These are phyloP conservation scores for Chromis chromis DNA, from an alignment of 2,797 vertebrate species.

Conservation along the genomic window DNA sequence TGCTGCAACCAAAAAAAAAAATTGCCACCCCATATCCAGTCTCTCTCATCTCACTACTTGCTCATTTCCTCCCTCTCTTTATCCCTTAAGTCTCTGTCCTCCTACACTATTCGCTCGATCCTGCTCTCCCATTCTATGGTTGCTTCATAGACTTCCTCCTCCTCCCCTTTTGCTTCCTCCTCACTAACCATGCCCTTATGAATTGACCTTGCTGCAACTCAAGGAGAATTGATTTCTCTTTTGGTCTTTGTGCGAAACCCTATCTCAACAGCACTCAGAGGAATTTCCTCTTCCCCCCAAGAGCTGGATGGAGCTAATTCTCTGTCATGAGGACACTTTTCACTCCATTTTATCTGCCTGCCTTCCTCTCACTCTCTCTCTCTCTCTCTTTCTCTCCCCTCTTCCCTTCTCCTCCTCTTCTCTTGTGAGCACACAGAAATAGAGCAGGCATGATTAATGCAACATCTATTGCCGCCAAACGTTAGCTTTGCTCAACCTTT, in stretches of 20 bases:
- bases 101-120: slow-evolving; percentile 37
- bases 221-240: slow-evolving; percentile 85
- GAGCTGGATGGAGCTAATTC: slow-evolving; percentile 73
- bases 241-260: slow-evolving; percentile 78
- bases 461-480: slow-evolving; percentile 66
- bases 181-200: slow-evolving; percentile 50
- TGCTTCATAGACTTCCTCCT: slow-evolving; percentile 55
- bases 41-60: slow-evolving; percentile 42
- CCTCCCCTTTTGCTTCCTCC: slow-evolving; percentile 38
- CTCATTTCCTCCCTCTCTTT: slow-evolving; percentile 55
- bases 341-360: slow-evolving; percentile 68
- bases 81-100: slow-evolving; percentile 48
- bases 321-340: slow-evolving; percentile 78
- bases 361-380: slow-evolving; percentile 37
- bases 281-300: slow-evolving; percentile 69
- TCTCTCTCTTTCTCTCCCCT: slow-evolving; percentile 9
- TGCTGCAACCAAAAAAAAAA: slow-evolving; percentile 40
- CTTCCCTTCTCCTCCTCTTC: slow-evolving; percentile 37
- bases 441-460: slow-evolving; percentile 78
- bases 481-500: slow-evolving; percentile 72
- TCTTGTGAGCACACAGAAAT: slow-evolving; percentile 68
- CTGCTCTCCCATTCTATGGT: slow-evolving; percentile 38
- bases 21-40: slow-evolving; percentile 26
- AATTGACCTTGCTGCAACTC: slow-evolving; percentile 83
- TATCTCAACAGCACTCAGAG: slow-evolving; percentile 78